Evolutionary conservation across 2,113 vertebrate species (phyloP).

Genomic region (Turnix velox): DNA sequence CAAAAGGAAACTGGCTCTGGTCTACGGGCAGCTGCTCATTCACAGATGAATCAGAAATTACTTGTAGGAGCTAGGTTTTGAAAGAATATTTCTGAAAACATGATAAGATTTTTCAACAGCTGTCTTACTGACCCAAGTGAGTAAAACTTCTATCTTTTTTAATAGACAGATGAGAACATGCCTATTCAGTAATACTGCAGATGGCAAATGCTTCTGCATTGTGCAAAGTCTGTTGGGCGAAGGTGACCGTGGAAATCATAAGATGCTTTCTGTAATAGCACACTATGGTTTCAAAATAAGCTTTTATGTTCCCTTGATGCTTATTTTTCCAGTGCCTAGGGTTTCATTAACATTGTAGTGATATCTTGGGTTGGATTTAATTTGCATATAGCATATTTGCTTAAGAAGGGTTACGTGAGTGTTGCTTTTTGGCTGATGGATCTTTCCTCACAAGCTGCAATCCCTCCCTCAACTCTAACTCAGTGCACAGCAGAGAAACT

Average conservation of each 20-base stretch:
- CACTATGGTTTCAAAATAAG: neutral
- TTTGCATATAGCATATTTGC: conserved; percentile 2
- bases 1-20: neutral
- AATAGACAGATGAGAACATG: neutral
- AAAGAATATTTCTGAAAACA: neutral
- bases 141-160: neutral
- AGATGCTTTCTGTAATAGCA: neutral
- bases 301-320: neutral
- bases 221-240: neutral
- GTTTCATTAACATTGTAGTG: conserved; percentile 10
- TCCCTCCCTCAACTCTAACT: neutral
- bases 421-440: neutral
- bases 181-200: conserved; percentile 1
- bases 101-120: conserved; percentile 17
- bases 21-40: neutral
- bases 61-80: neutral
- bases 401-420: neutral
- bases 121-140: neutral
- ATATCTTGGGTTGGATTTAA: neutral
- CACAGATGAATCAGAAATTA: neutral
- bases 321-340: neutral
- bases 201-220: neutral
- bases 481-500: neutral
- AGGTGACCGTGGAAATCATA: conserved; percentile 6
- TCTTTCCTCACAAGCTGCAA: neutral